These are phyloP conservation scores for Micromys minutus DNA, from an alignment of 2,113 vertebrate genomes.

Conservation along the genomic window DNA sequence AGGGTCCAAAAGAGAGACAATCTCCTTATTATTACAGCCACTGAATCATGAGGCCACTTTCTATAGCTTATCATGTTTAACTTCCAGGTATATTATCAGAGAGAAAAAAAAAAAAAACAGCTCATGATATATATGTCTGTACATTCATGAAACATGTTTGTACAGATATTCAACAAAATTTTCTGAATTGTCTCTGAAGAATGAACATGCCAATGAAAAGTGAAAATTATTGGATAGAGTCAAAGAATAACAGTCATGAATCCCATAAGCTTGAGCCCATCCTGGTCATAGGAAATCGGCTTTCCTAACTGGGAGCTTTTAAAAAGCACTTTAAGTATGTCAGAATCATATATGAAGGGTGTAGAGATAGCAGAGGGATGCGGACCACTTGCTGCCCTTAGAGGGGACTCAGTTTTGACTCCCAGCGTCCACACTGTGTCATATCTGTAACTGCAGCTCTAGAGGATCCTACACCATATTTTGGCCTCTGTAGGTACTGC, in stretches of 20 bases:
- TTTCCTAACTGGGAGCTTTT: background rate
- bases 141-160: background rate
- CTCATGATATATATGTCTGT: background rate
- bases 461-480: background rate
- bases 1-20: background rate
- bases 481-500: background rate
- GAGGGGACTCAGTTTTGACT: background rate
- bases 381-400: background rate
- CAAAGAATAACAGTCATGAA: background rate
- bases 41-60: background rate
- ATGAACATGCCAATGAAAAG: background rate
- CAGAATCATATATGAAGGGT: background rate
- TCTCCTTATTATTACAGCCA: slow-evolving; percentile 1
- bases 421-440: background rate
- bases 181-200: background rate
- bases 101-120: slow-evolving; percentile 32
- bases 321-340: background rate
- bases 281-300: background rate
- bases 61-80: background rate
- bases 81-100: background rate
- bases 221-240: background rate
- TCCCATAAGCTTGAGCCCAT: background rate
- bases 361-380: background rate
- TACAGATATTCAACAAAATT: background rate
- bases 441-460: background rate